Conservation (phyloP, 1,140 invertebrate genomes). For the Trachelipus rathkii region DNA sequence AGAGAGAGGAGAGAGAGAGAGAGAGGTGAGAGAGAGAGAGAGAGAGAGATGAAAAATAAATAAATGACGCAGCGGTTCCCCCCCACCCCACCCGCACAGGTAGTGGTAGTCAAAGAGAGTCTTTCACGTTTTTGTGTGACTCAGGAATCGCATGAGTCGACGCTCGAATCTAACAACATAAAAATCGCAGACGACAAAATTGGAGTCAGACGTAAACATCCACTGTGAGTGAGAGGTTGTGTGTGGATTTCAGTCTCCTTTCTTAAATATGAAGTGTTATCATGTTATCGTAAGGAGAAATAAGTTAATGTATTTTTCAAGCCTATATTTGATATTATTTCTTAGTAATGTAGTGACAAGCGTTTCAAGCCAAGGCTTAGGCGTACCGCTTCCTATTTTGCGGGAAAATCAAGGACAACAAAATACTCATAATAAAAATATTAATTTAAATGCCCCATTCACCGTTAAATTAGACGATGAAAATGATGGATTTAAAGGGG, state of each 20-base stretch:
- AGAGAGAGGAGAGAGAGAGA: too few relatives aligned
- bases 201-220: not conserved
- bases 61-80: too few relatives aligned
- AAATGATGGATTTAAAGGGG: not conserved
- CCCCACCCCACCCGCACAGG: too few relatives aligned
- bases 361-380: not conserved
- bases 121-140: too few relatives aligned
- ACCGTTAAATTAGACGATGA: not conserved
- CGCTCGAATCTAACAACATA: too few relatives aligned
- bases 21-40: too few relatives aligned
- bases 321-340: not conserved
- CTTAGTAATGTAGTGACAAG: not conserved
- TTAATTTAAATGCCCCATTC: not conserved
- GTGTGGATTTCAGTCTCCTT: not conserved
- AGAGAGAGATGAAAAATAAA: too few relatives aligned
- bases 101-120: too few relatives aligned
- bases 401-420: not conserved
- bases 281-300: not conserved
- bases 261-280: not conserved
- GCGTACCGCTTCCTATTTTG: not conserved
- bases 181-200: conserved; percentile 3
- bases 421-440: not conserved
- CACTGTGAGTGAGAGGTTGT: not conserved
- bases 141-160: too few relatives aligned
- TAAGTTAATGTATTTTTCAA: not conserved